Evolutionary conservation across 2,888 invertebrate species (phyloP).

Genomic region (Artemia sinica): DNA sequence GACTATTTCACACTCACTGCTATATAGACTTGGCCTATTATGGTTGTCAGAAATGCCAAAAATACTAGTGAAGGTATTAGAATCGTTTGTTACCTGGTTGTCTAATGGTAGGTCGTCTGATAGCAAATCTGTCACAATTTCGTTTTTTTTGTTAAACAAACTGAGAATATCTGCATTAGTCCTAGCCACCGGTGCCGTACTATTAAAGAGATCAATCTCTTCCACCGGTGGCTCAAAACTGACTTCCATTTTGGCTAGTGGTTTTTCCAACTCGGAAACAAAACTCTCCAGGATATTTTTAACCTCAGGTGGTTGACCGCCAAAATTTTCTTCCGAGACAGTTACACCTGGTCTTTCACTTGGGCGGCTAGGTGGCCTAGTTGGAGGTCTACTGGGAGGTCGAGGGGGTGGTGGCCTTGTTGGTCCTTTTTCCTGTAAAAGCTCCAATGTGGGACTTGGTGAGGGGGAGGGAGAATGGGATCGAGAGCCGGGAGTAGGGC

Average conservation of each 20-base stretch:
- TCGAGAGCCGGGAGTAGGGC: constrained; percentile 53
- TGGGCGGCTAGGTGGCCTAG: neutral
- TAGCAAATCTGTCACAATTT: constrained; percentile 19
- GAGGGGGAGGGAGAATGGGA: constrained; percentile 34
- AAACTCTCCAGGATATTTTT: constrained; percentile 7
- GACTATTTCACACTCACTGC: neutral
- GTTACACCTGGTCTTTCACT: neutral
- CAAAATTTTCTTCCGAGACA: neutral
- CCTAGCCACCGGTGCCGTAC: constrained; percentile 19
- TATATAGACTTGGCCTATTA: neutral
- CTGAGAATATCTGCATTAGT: constrained; percentile 21
- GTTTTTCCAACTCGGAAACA: neutral
- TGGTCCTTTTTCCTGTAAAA: constrained; percentile 15
- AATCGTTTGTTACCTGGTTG: neutral
- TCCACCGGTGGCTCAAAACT: constrained; percentile 16
- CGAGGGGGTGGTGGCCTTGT: constrained; percentile 28
- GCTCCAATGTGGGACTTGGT: constrained; percentile 53
- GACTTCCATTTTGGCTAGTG: neutral
- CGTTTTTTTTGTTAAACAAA: constrained; percentile 19
- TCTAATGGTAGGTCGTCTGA: constrained; percentile 19
- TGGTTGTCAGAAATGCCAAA: neutral
- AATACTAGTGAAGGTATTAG: neutral
- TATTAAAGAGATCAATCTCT: constrained; percentile 21
- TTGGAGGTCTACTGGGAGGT: constrained; percentile 9
- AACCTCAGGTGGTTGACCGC: constrained; percentile 12